A percentile compares a stretch with the other conserved stretches of the same genome.
phyloP scores from a whole-genome alignment of 1,140 invertebrate genomes.

The Lucilia cuprina region DNA sequence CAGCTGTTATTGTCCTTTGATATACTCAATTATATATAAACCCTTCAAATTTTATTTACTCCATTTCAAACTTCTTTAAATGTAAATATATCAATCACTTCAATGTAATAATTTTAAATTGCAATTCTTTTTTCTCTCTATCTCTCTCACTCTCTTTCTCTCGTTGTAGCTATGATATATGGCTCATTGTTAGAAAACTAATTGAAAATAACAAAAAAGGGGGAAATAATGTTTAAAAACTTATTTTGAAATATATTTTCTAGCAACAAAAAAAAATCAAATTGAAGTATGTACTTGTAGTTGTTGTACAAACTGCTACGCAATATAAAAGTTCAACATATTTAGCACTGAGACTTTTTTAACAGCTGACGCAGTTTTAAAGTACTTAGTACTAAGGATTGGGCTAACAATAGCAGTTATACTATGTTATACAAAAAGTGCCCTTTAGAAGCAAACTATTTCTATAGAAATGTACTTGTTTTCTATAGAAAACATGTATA shows the following conservation, averaged over 20 bases:
- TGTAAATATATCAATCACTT: neutral
- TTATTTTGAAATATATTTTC: neutral
- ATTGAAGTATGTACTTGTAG: neutral
- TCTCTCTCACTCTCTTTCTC: too few relatives aligned
- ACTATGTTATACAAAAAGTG: too few relatives aligned
- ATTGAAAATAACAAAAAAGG: neutral
- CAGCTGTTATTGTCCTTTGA: neutral
- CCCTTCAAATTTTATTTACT: neutral
- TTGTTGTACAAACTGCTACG: neutral
- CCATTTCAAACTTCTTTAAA: neutral
- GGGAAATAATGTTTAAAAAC: neutral
- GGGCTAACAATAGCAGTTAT: neutral
- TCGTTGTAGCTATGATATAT: neutral
- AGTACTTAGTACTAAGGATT: neutral
- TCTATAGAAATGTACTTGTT: too few relatives aligned
- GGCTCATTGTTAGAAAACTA: neutral
- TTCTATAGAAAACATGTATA: too few relatives aligned
- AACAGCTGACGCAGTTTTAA: slow-evolving; percentile 6
- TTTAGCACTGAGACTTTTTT: neutral
- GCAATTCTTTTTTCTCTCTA: neutral
- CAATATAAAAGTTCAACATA: neutral
- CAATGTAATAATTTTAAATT: neutral
- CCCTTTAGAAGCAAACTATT: too few relatives aligned
- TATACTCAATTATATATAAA: neutral
- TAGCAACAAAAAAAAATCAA: neutral